phyloP scores from a whole-genome alignment of 2,888 invertebrate genomes.

The Polymixis lichenea region DNA sequence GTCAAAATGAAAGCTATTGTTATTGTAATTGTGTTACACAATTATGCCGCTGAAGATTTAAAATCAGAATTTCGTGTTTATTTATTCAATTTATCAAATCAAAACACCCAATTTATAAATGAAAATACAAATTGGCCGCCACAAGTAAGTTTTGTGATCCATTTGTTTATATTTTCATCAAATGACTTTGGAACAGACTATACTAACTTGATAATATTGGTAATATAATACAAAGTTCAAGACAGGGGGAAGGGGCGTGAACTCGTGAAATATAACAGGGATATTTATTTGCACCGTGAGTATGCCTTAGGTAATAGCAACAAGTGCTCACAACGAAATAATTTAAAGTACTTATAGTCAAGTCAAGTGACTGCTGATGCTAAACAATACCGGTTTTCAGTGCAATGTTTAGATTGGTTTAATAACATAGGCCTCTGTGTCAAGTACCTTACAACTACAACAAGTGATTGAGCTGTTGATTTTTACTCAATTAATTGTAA shows the following conservation, averaged over 20 bases:
- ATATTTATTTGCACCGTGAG: too few species aligned
- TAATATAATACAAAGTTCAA: neutral
- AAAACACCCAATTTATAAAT: neutral
- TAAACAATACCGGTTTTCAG: neutral
- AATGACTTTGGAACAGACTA: neutral
- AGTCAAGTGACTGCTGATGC: neutral
- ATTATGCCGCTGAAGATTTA: neutral
- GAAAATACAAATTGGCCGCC: neutral
- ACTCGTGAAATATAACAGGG: neutral
- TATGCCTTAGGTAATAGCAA: neutral
- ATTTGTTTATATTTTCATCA: neutral
- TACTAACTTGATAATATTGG: neutral
- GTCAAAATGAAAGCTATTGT: too few species aligned
- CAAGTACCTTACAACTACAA: conserved; percentile 11
- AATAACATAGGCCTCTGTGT: conserved; percentile 5
- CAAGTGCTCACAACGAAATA: too few species aligned
- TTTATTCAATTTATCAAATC: neutral
- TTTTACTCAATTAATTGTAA: conserved; percentile 34
- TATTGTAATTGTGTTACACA: too few species aligned
- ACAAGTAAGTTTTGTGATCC: neutral
- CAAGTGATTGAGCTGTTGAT: conserved; percentile 1
- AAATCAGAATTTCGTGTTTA: neutral
- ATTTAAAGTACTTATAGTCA: neutral
- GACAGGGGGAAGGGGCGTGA: neutral
- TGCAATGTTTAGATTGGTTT: conserved; percentile 9